phyloP scores from a whole-genome alignment of 2,888 invertebrate genomes.

The Dermolepida albohirtum region DNA sequence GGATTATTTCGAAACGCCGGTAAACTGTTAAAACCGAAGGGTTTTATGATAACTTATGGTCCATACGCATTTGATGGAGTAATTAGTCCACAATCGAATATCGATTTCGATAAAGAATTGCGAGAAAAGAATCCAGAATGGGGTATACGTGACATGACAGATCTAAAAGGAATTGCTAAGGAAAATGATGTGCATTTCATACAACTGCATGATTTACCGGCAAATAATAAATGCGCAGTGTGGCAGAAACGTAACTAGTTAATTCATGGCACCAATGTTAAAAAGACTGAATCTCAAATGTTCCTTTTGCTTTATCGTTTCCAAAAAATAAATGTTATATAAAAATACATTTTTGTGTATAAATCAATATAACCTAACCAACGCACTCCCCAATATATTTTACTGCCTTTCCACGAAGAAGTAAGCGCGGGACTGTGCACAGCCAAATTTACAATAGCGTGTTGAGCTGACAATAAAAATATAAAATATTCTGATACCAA shows the following conservation, averaged over 20 bases:
- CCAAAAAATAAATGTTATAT: too few relatives aligned
- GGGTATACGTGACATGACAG: conserved; percentile 84
- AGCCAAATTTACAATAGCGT: too few relatives aligned
- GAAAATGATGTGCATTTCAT: conserved; percentile 72
- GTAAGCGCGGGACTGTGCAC: too few relatives aligned
- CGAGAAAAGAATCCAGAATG: conserved; percentile 75
- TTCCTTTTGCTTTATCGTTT: too few relatives aligned
- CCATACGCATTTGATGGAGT: conserved; percentile 84
- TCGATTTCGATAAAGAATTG: conserved; percentile 79
- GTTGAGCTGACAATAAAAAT: too few relatives aligned
- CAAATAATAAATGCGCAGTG: conserved; percentile 86
- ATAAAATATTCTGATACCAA: too few relatives aligned
- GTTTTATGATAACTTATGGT: conserved; percentile 86
- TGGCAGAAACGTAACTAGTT: conserved; percentile 71
- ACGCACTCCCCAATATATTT: too few relatives aligned
- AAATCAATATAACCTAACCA: too few relatives aligned
- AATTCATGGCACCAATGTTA: too few relatives aligned
- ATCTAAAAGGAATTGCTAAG: conserved; percentile 72
- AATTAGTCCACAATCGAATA: conserved; percentile 85
- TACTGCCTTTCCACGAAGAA: too few relatives aligned
- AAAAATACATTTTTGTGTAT: too few relatives aligned
- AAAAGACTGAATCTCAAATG: too few relatives aligned
- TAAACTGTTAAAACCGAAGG: conserved; percentile 74
- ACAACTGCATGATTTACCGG: conserved; percentile 82
- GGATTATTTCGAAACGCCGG: conserved; percentile 82